phyloP scores from a whole-genome alignment of 2,113 vertebrate species.

The Myrmecophaga tridactyla region DNA sequence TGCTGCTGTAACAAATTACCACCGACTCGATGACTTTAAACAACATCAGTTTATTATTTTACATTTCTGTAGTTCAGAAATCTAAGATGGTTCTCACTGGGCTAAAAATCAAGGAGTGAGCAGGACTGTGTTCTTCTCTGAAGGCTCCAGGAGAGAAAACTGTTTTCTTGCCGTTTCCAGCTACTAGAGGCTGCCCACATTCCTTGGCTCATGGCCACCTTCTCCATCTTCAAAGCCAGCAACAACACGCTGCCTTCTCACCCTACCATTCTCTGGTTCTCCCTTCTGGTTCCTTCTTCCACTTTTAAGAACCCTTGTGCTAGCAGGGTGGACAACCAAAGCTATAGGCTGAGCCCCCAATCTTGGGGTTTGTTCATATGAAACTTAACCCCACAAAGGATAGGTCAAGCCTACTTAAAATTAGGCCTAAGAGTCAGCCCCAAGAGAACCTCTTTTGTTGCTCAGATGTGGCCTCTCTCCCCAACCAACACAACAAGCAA shows the following conservation, averaged over 20 bases:
- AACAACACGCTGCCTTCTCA: background rate
- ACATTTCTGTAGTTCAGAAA: background rate
- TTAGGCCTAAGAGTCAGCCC: too few relatives aligned
- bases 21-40: background rate
- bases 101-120: background rate
- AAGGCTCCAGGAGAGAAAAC: background rate
- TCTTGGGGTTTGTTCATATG: too few relatives aligned
- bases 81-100: background rate
- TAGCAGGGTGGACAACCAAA: too few relatives aligned
- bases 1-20: conserved; percentile 18
- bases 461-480: too few relatives aligned
- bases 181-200: background rate
- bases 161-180: background rate
- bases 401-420: too few relatives aligned
- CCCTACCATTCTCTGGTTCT: background rate
- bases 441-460: too few relatives aligned
- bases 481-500: too few relatives aligned
- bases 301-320: background rate
- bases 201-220: background rate
- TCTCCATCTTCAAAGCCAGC: background rate
- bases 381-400: too few relatives aligned
- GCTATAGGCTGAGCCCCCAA: too few relatives aligned
- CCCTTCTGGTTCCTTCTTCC: background rate
- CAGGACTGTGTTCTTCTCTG: background rate
- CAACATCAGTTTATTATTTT: background rate